Base-by-base conservation (phyloP, 2,113 vertebrate species). In the Thoracochromis brauschi region DNA sequence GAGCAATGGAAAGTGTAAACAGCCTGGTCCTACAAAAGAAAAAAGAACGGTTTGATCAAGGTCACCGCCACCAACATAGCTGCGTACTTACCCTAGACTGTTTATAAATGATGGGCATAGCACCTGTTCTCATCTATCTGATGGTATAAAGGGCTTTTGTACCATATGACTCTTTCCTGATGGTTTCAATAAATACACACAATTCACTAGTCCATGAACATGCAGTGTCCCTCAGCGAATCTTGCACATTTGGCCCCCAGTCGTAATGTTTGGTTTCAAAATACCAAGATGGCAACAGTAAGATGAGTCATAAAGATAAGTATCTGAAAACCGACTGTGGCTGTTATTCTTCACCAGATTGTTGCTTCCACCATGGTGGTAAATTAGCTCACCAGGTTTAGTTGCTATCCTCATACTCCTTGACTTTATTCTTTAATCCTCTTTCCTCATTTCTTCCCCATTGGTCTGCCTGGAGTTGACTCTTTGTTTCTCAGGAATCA, bases 361-460 rank as follows among this genome's bases (percentile, higher is more conserved):
- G 58, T 7, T 63, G 58, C 58, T 63, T 33, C 29, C 58, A 63
- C 58, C 16, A 33, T 33, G 58, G 29, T 63, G 58, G 58, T 33
- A 33, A 33, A 63, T 33, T 63, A 63, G 29, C 16, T 63, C 29
- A 1, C 58, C 58, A 19, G 16, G 29, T 63, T 63, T 63, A 19
- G 58, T 19, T 63, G 5, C 4, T 63, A 63, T 33, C 29, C 9
- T 63, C 58, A 19, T 63, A 0, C 58, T 63, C 4, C 17, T 63
- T 63, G 0, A 0, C 6, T 35, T 63, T 21, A 40, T 21, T 63
- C 29, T 35, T 63, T 35, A 63, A 35, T 68, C 19, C 2, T 68
- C 4, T 68, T 21, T 40, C 33, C 33, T 2, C 63, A 68, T 40
- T 38, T 68, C 3, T 68, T 40, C 19, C 63, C 35, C 11, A 68